phyloP scores from a whole-genome alignment of 2,888 invertebrate genomes.

The Acanthosepion pharaonis region DNA sequence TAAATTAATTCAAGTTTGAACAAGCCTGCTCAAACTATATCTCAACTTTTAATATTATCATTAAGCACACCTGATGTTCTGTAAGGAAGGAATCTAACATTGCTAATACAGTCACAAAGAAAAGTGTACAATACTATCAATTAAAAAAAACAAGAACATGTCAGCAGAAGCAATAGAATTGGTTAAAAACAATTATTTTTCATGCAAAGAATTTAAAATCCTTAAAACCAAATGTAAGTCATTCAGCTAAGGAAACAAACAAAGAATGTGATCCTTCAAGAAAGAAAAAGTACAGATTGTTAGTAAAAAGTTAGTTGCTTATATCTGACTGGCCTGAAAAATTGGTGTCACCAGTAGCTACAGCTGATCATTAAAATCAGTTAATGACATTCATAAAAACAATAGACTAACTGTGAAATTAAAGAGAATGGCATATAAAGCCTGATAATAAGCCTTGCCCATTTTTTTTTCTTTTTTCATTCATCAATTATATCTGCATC shows the following conservation, averaged over 20 bases:
- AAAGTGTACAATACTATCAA: no score
- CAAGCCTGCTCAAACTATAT: no score
- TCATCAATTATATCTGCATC: not conserved
- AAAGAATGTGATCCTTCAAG: not conserved
- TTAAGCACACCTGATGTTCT: no score
- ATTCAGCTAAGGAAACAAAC: not conserved
- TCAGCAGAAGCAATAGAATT: no score
- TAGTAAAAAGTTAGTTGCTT: not conserved
- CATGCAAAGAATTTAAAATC: no score
- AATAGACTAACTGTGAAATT: not conserved
- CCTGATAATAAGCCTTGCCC: not conserved
- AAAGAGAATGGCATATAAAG: constrained; percentile 33
- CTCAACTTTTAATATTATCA: no score
- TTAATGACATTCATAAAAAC: not conserved
- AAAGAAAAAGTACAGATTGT: not conserved
- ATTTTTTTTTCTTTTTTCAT: not conserved
- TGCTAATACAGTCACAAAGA: no score
- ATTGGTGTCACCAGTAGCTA: constrained; percentile 8
- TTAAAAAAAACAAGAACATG: no score
- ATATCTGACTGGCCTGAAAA: not conserved
- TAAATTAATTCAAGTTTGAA: no score
- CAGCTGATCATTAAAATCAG: not conserved
- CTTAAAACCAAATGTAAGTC: no score
- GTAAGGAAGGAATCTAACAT: no score
- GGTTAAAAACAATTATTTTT: no score